phyloP scores from a whole-genome alignment of 2,797 vertebrate species.

The Muscicapa striata region DNA sequence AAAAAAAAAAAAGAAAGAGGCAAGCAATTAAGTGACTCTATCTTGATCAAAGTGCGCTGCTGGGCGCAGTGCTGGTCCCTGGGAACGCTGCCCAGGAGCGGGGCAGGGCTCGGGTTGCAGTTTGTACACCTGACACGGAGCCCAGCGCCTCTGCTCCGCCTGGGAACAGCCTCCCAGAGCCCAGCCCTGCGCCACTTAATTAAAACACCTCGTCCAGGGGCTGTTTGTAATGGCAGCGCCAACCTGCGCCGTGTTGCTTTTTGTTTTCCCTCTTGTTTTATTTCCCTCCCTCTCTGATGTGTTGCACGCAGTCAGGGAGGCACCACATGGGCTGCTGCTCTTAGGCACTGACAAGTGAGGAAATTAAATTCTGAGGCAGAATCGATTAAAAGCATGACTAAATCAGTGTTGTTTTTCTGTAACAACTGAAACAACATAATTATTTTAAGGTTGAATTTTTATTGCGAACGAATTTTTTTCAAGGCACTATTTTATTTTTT shows the following conservation, averaged over 20 bases:
- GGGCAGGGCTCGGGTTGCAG: neutral
- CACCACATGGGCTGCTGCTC: neutral
- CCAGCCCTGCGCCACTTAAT: neutral
- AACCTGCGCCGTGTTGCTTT: neutral
- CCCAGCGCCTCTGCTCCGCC: neutral
- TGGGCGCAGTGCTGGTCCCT: neutral
- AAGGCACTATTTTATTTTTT: neutral
- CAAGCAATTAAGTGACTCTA: neutral
- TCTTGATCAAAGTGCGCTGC: neutral
- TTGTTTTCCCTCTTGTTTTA: neutral
- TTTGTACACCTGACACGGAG: slow-evolving; percentile 4
- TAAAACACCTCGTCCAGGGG: slow-evolving; percentile 42
- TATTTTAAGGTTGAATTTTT: slow-evolving; percentile 53
- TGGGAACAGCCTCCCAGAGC: neutral
- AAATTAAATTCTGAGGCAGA: slow-evolving; percentile 72
- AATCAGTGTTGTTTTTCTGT: slow-evolving; percentile 67
- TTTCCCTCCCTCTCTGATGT: neutral
- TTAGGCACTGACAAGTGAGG: slow-evolving; percentile 54
- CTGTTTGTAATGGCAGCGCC: slow-evolving; percentile 22
- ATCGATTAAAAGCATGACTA: slow-evolving; percentile 69
- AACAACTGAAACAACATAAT: slow-evolving; percentile 63
- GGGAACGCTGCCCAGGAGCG: neutral
- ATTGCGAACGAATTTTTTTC: slow-evolving; percentile 27
- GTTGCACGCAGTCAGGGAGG: neutral
- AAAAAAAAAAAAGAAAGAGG: neutral